Evolutionary conservation across 2,113 vertebrate genomes (phyloP).

Genomic region (Stigmatopora nigra): DNA sequence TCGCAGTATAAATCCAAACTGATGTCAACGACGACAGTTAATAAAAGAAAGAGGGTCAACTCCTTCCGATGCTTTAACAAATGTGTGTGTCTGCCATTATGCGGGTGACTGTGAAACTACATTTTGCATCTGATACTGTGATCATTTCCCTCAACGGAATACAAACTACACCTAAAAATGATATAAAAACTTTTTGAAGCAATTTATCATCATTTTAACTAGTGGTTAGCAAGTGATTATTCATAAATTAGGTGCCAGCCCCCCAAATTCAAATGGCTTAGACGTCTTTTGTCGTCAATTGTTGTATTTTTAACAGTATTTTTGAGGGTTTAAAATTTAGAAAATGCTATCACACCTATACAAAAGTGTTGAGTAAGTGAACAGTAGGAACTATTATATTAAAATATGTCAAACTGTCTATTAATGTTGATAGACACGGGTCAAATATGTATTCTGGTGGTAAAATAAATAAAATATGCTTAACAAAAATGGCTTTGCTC

Average conservation of each 20-base stretch:
- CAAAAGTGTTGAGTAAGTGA: neutral
- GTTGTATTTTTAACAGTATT: constrained; percentile 30
- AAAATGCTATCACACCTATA: constrained; percentile 5
- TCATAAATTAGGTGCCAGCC: no score
- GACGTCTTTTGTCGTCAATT: no score
- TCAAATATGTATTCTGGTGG: neutral
- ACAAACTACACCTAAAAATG: neutral
- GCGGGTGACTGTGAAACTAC: constrained; percentile 9
- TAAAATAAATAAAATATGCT: neutral
- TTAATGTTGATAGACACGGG: neutral
- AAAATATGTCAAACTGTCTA: neutral
- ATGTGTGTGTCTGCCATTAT: neutral
- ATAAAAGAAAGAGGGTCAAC: constrained; percentile 56
- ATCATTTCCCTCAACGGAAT: constrained; percentile 14
- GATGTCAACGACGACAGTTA: constrained; percentile 54
- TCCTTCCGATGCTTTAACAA: constrained; percentile 18
- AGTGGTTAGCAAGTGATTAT: no score
- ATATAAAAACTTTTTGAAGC: no score
- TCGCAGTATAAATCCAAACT: constrained; percentile 21
- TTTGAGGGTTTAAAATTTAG: constrained; percentile 40
- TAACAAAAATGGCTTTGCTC: neutral
- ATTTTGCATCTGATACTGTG: constrained; percentile 25
- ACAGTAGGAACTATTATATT: neutral
- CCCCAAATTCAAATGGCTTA: no score
- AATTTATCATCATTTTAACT: no score